Conservation (phyloP, 2,113 vertebrate species). For the Nerophis lumbriciformis region DNA sequence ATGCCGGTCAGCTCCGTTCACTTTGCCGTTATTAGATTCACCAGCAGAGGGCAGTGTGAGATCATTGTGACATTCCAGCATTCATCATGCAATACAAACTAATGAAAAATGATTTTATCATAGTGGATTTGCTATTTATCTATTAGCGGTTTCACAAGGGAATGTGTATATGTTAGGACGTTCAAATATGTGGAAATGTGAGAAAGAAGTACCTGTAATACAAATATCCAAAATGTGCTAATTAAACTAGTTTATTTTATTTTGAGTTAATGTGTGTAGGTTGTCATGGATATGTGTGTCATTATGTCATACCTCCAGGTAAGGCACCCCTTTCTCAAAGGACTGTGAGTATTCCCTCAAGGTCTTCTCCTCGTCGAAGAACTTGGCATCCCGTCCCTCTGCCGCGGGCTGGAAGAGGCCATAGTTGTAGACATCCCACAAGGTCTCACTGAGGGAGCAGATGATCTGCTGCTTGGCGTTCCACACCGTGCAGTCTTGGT, state of each 20-base stretch:
- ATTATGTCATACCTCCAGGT: conserved; percentile 77
- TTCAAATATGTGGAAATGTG: neutral
- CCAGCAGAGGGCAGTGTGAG: conserved; percentile 58
- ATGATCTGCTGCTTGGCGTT: conserved; percentile 88
- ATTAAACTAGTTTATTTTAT: no score
- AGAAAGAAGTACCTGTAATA: neutral
- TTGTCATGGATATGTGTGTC: neutral
- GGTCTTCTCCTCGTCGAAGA: conserved; percentile 83
- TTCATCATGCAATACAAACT: neutral
- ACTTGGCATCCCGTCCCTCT: conserved; percentile 84
- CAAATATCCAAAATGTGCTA: neutral
- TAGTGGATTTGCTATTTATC: no score
- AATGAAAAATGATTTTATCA: no score
- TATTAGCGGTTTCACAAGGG: no score
- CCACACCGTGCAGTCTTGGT: conserved; percentile 85
- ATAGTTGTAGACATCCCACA: conserved; percentile 88
- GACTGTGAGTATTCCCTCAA: conserved; percentile 83
- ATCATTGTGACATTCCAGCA: conserved; percentile 18
- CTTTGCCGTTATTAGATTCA: conserved; percentile 1
- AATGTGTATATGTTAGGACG: neutral
- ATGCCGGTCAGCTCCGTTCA: conserved; percentile 25
- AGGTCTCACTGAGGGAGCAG: conserved; percentile 80
- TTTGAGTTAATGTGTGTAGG: neutral
- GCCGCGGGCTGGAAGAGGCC: conserved; percentile 90
- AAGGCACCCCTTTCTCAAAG: conserved; percentile 89